Percentiles rank a stretch among this genome's conserved stretches.
Conservation (phyloP, 2,113 vertebrate species). For the Tachuris rubrigastra region DNA sequence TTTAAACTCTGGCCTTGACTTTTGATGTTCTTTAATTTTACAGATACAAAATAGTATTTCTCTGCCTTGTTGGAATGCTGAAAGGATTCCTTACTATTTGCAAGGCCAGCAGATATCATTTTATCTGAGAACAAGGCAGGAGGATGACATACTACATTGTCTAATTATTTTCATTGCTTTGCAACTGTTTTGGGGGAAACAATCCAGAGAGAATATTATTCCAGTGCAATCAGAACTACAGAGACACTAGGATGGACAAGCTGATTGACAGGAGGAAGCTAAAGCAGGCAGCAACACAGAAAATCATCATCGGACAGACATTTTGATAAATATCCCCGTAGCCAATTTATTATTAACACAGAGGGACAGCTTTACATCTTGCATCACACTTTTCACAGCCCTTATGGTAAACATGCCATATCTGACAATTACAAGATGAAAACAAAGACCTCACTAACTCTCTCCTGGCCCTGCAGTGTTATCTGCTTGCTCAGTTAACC, state of each 20-base stretch:
- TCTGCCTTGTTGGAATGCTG: background rate
- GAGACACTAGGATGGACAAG: background rate
- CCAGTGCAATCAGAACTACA: background rate
- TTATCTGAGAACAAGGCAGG: background rate
- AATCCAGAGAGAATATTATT: background rate
- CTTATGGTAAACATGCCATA: conserved; percentile 63
- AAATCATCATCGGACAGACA: conserved; percentile 49
- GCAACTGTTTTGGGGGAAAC: conserved; percentile 31
- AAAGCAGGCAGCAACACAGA: conserved; percentile 13
- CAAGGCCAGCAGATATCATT: conserved; percentile 34
- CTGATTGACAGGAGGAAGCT: conserved; percentile 41
- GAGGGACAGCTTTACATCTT: conserved; percentile 63
- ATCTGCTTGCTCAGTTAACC: conserved; percentile 33
- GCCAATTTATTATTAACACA: conserved; percentile 61
- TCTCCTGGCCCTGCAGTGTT: conserved; percentile 19
- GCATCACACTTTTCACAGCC: conserved; percentile 58
- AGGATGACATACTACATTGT: background rate
- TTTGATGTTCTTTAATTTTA: background rate
- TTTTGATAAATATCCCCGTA: conserved; percentile 50
- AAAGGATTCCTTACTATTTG: conserved; percentile 6
- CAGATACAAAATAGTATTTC: background rate
- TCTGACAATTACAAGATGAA: conserved; percentile 63
- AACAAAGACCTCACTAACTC: conserved; percentile 59
- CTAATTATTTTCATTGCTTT: conserved; percentile 40
- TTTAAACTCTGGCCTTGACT: background rate